Conservation (phyloP, 2,888 invertebrate species). For the Thyatira batis region DNA sequence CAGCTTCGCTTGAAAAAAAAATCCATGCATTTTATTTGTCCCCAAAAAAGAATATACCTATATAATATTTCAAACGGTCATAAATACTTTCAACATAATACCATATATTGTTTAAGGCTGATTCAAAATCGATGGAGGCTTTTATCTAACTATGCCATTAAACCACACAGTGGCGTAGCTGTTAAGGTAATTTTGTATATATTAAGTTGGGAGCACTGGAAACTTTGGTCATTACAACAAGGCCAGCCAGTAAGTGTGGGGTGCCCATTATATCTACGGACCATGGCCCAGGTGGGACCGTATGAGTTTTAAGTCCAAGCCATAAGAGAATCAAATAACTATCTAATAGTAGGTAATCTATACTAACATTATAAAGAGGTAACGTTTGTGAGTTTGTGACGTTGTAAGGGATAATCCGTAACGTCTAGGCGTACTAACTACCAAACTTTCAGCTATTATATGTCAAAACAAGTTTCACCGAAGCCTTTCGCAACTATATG, state of each 20-base stretch:
- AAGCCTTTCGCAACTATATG: slow-evolving; percentile 50
- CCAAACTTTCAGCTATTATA: slow-evolving; percentile 68
- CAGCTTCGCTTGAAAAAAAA: too few relatives aligned
- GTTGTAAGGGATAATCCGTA: too few relatives aligned
- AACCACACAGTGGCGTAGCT: slow-evolving; percentile 28
- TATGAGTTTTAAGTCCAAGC: slow-evolving; percentile 18
- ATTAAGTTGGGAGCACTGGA: slow-evolving; percentile 64
- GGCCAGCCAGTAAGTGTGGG: slow-evolving; percentile 60
- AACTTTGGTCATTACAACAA: slow-evolving; percentile 77
- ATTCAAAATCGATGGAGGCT: slow-evolving; percentile 39
- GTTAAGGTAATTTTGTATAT: slow-evolving; percentile 67
- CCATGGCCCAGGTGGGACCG: slow-evolving; percentile 61
- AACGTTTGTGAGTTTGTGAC: too few relatives aligned
- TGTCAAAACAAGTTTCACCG: slow-evolving; percentile 65
- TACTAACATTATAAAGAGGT: too few relatives aligned
- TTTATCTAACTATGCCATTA: slow-evolving; percentile 27
- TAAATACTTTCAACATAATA: not conserved
- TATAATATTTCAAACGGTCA: too few relatives aligned
- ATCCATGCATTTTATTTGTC: too few relatives aligned
- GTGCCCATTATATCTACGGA: slow-evolving; percentile 59
- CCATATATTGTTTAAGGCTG: slow-evolving; percentile 11
- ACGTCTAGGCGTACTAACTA: slow-evolving; percentile 64
- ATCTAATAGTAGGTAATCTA: too few relatives aligned
- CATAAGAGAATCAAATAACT: slow-evolving; percentile 14
- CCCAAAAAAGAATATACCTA: too few relatives aligned